phyloP scores from a whole-genome alignment of 2,888 invertebrate species.

The Belgica antarctica region DNA sequence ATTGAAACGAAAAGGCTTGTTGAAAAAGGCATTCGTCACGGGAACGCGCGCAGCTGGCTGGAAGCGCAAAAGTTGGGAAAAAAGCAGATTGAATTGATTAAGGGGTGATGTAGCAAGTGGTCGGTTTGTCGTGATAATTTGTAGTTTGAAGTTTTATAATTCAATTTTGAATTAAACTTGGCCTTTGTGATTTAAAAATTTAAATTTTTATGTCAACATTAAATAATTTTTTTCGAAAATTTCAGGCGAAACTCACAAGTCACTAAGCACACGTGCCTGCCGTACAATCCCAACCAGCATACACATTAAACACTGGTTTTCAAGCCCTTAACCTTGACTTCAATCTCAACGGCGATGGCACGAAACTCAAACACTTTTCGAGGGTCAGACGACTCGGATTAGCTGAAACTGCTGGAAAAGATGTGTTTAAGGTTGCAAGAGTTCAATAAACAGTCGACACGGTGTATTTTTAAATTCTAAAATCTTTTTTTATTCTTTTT shows the following conservation, averaged over 20 bases:
- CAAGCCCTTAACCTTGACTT: neutral
- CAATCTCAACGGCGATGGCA: neutral
- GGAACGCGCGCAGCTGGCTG: constrained; percentile 6
- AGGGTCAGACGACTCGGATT: neutral
- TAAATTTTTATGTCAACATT: too few species aligned
- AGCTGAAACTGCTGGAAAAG: neutral
- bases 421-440: too few species aligned
- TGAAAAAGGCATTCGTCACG: neutral
- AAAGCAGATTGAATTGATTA: too few species aligned
- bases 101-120: too few species aligned
- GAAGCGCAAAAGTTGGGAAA: neutral
- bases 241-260: too few species aligned
- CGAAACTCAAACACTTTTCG: neutral
- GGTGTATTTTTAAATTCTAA: neutral
- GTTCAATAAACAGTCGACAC: neutral
- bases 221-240: neutral
- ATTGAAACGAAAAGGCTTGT: neutral
- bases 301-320: neutral
- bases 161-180: too few species aligned
- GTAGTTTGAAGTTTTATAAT: too few species aligned
- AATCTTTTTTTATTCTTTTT: neutral
- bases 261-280: too few species aligned
- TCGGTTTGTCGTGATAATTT: too few species aligned
- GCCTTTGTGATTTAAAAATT: too few species aligned
- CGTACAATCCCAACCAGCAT: neutral